Conservation (phyloP, 2,888 invertebrate genomes). For the Penaeus monodon region DNA sequence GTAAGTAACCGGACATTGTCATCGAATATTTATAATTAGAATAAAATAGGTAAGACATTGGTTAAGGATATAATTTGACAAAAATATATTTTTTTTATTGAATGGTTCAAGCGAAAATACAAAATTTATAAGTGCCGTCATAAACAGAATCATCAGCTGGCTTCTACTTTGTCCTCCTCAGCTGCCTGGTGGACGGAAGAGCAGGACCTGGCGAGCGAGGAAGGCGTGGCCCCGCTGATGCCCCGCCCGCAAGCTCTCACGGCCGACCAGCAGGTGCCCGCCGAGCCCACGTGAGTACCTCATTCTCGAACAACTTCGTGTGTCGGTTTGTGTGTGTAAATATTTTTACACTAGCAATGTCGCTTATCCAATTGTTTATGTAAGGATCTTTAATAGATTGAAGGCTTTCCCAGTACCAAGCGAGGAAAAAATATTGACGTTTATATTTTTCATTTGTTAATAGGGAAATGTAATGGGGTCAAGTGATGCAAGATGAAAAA, state of each 20-base stretch:
- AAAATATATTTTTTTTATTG: too few species aligned
- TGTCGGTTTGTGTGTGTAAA: too few species aligned
- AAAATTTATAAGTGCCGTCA: neutral
- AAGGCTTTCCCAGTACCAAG: too few species aligned
- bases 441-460: too few species aligned
- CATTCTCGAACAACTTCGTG: neutral
- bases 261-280: constrained; percentile 55
- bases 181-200: constrained; percentile 55
- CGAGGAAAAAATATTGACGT: too few species aligned
- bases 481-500: too few species aligned
- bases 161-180: neutral
- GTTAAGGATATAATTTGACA: neutral
- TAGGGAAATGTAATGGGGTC: too few species aligned
- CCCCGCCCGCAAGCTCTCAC: constrained; percentile 54
- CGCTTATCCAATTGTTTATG: too few species aligned
- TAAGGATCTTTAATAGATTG: too few species aligned
- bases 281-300: constrained; percentile 63
- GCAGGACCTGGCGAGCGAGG: constrained; percentile 46
- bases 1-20: constrained; percentile 18
- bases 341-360: too few species aligned
- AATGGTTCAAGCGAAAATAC: too few species aligned
- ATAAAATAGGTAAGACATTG: neutral
- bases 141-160: neutral
- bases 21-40: neutral
- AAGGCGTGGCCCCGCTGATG: constrained; percentile 42